A percentile compares a stretch with the other conserved stretches of the same genome.
Conservation (phyloP, 2,888 invertebrate genomes). For the Macrophya alboannulata region DNA sequence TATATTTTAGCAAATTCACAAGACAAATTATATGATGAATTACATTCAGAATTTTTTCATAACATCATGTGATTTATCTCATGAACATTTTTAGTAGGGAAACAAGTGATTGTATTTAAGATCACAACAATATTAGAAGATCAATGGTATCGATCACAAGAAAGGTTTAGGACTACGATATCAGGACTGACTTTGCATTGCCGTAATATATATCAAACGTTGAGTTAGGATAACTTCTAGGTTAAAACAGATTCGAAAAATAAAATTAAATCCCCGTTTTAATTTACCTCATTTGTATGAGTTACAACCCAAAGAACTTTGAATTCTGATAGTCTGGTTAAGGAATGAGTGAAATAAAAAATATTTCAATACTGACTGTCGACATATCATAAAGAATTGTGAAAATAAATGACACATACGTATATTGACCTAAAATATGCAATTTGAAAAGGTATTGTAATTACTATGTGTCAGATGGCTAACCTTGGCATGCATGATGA, state of each 20-base stretch:
- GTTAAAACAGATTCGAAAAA: not conserved
- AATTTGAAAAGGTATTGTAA: no score
- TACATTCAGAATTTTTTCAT: no score
- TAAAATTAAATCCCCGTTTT: not conserved
- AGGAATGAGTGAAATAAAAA: not conserved
- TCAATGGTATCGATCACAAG: not conserved
- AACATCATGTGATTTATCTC: no score
- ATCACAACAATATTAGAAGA: not conserved
- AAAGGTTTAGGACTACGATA: not conserved
- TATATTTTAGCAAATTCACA: no score
- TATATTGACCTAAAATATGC: no score
- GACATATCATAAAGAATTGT: no score
- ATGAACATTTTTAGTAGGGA: no score
- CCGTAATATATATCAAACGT: not conserved
- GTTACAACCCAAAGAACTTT: not conserved
- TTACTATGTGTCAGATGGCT: not conserved
- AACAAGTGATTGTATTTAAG: not conserved
- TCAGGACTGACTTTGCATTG: not conserved
- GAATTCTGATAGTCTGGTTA: not conserved
- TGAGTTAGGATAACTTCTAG: no score
- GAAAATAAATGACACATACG: no score
- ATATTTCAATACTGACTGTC: no score
- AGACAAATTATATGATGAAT: no score
- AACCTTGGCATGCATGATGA: conserved; percentile 56
- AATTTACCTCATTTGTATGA: not conserved